A percentile compares a stretch with the other conserved stretches of the same genome.
phyloP scores from a whole-genome alignment of 2,888 invertebrate species.

The Chrysolina americana region DNA sequence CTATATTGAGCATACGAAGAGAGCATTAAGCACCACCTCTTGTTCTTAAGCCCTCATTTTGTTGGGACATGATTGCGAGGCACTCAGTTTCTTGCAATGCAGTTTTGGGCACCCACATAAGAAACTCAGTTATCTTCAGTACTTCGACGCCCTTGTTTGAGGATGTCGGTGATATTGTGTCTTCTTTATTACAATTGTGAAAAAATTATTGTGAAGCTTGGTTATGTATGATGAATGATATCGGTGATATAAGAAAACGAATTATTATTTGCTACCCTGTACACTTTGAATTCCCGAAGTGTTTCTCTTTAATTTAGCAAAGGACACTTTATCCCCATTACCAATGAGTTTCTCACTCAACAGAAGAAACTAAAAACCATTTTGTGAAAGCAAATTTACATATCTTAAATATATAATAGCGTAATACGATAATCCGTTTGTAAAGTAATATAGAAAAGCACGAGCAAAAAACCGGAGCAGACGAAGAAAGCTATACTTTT shows the following conservation, averaged over 20 bases:
- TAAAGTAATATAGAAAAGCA: conserved; percentile 48
- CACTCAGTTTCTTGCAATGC: too few relatives aligned
- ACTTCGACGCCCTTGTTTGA: too few relatives aligned
- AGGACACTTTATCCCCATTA: conserved; percentile 35
- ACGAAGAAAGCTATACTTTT: conserved; percentile 66
- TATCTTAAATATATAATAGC: conserved; percentile 42
- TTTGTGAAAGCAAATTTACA: conserved; percentile 45
- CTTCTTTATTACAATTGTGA: too few relatives aligned
- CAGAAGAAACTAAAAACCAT: conserved; percentile 41
- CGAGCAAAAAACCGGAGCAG: conserved; percentile 57
- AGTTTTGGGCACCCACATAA: too few relatives aligned
- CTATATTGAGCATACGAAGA: too few relatives aligned
- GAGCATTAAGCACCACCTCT: too few relatives aligned
- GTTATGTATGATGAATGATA: background rate
- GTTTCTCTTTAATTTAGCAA: conserved; percentile 34
- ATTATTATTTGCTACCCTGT: background rate
- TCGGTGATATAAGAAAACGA: background rate
- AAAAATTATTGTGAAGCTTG: background rate
- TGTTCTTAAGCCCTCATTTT: too few relatives aligned
- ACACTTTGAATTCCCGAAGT: conserved; percentile 29
- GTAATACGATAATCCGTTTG: conserved; percentile 47
- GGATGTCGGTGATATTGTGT: too few relatives aligned
- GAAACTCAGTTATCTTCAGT: too few relatives aligned
- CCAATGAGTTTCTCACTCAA: conserved; percentile 36
- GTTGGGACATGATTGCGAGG: too few relatives aligned